phyloP scores from a whole-genome alignment of 2,888 invertebrate species.

The Glaucopsyche alexis region DNA sequence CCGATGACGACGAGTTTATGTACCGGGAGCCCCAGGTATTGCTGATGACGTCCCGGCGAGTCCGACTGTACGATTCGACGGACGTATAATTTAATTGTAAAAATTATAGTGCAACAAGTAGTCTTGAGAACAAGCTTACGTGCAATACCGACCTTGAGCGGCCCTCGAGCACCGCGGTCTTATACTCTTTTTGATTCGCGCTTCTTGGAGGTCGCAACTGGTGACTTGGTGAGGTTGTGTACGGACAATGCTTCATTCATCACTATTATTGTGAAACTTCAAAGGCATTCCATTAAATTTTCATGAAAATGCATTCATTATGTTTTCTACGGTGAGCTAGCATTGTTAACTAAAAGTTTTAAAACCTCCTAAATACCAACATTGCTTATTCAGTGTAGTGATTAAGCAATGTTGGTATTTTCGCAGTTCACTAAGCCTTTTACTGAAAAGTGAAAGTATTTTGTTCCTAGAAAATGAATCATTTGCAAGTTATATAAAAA shows the following conservation, averaged over 20 bases:
- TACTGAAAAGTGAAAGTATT: background rate
- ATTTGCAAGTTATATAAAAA: too few relatives aligned
- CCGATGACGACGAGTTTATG: constrained; percentile 74
- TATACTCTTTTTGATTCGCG: constrained; percentile 21
- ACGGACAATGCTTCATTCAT: constrained; percentile 20
- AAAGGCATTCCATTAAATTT: constrained; percentile 1
- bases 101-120: constrained; percentile 64
- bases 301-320: constrained; percentile 8
- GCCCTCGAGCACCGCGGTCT: constrained; percentile 54
- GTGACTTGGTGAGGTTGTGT: constrained; percentile 2
- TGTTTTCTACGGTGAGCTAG: background rate
- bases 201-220: constrained; percentile 9
- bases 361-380: background rate
- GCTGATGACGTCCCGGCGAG: background rate
- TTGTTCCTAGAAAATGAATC: too few relatives aligned
- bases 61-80: background rate
- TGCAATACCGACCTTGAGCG: constrained; percentile 65
- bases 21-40: constrained; percentile 72
- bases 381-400: background rate
- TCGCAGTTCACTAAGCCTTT: background rate
- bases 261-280: constrained; percentile 9
- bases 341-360: background rate
- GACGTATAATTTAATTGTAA: constrained; percentile 26
- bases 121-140: constrained; percentile 56
- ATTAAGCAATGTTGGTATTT: background rate